Evolutionary conservation across 1,140 invertebrate species (phyloP), one percentile per base, ranked within the genome.

Genomic region (Goniozus legneri): DNA sequence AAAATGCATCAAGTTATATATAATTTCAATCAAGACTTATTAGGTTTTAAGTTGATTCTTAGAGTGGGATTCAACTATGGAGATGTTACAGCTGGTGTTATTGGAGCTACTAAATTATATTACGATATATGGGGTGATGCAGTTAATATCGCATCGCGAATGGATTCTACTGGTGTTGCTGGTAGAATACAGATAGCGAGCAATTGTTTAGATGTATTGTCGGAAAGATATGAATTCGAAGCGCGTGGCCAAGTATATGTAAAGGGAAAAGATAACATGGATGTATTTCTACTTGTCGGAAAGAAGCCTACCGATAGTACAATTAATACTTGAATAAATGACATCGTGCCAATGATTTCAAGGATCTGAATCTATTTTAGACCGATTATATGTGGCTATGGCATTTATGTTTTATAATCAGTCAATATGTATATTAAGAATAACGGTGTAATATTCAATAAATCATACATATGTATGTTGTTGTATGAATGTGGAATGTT

Each of bases 71-170:
- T 84, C 55, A 89, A 89, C 58, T 86, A 83, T 49, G 95, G 95
- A 0, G 92, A 96, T 57, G 91, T 97, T 0, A 95, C 92, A 0
- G 92, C 93, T 0, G 96, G 95, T 3, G 94, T 98, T 0, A 97
- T 98, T 37, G 95, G 95, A 0, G 97, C 94, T 1, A 91, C 90
- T 0, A 98, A 97, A 65, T 77, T 97, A 13, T 92, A 95, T 62
- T 98, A 97, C 57, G 96, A 98, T 69, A 97, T 98, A 41, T 98
- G 96, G 96, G 95, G 96, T 0, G 95, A 98, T 74, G 93, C 95
- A 0, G 95, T 97, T 0, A 98, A 98, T 74, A 95, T 98, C 41
- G 93, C 95, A 0, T 94, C 90, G 3, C 77, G 95, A 41, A 97
- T 92, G 95, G 95, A 98, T 66, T 94, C 92, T 1, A 95, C 91